Base-by-base conservation (phyloP, 2,888 invertebrate species). In the Cheilosia soror region DNA sequence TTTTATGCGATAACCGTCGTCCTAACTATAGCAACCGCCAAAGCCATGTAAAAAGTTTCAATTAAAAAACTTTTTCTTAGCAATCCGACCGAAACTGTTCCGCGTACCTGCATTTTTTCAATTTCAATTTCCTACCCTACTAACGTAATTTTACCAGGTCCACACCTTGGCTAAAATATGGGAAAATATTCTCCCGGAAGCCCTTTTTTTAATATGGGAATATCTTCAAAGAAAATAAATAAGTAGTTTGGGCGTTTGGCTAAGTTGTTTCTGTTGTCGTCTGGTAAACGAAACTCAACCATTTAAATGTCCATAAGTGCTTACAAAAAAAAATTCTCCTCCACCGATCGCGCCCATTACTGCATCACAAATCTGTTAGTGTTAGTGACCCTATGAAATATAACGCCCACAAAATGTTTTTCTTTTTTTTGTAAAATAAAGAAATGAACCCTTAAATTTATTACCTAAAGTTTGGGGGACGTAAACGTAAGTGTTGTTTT, bases 31-130 rank as follows among this genome's bases (percentile, higher is more conserved):
- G 58, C 57, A 15, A 81, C 55, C 57, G 62, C 57, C 62, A 63
- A 76, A 81, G 75, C 68, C 62, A 53, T 76, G 62, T 40, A 79
- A 84, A 84, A 83, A 84, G 83, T 84, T 84, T 84, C 73, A 73
- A 84, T 75, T 84, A 77, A 83, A 84, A 84, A 84, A 84, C 72
- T 71, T 79, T 84, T 75, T n/a, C 37, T 25, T 69, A 37, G 51
- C 57, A 68, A 73, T n/a, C 57, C 73, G 63, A 37, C 37, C 37
- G 37, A 37, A 37, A 11, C 37, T 11, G 33, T 33, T 33, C 7
- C 33, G 37, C 37, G 37, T 11, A 69, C 66, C 65, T 49, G 4
- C 6, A 31, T 9, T 37, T 9, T 37, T 37, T 37, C 11, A 37
- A 37, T 11, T 11, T 37, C 33, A 27, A n/a, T 53, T n/a, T 29